A percentile compares a stretch with the other conserved stretches of the same genome.
Evolutionary conservation across 92 coral and sea anemone species (phyloP).

Genomic region (Blastomussa wellsi): DNA sequence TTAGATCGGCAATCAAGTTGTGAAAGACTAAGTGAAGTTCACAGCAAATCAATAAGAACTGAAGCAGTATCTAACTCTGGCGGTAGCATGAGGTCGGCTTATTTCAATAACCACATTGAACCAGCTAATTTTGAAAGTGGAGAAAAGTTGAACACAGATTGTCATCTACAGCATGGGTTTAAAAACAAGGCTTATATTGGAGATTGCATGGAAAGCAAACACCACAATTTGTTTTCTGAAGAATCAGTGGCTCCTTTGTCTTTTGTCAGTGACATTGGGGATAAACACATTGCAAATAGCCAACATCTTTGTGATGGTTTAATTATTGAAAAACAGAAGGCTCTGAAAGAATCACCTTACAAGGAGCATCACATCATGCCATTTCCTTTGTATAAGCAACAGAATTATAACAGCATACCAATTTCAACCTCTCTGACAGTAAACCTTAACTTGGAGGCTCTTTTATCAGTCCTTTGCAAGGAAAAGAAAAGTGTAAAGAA

Average conservation of each 20-base stretch:
- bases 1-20: neutral
- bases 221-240: neutral
- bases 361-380: neutral
- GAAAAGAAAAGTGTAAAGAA: neutral
- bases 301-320: neutral
- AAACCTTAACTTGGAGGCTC: neutral
- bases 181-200: neutral
- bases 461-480: constrained; percentile 17
- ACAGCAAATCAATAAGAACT: neutral
- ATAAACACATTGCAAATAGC: neutral
- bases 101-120: neutral
- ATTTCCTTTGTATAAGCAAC: constrained; percentile 10
- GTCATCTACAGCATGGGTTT: neutral
- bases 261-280: neutral
- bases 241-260: neutral
- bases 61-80: neutral
- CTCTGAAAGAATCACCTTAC: neutral
- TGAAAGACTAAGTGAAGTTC: neutral
- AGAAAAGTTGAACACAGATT: neutral
- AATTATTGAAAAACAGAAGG: neutral
- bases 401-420: neutral
- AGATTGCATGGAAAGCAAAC: neutral
- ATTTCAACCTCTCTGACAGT: constrained; percentile 18
- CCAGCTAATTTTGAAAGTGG: neutral
- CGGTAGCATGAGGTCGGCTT: neutral